Evolutionary conservation across 2,888 invertebrate species (phyloP), one percentile per base, ranked within the genome.

Genomic region (Tipula vernalis): DNA sequence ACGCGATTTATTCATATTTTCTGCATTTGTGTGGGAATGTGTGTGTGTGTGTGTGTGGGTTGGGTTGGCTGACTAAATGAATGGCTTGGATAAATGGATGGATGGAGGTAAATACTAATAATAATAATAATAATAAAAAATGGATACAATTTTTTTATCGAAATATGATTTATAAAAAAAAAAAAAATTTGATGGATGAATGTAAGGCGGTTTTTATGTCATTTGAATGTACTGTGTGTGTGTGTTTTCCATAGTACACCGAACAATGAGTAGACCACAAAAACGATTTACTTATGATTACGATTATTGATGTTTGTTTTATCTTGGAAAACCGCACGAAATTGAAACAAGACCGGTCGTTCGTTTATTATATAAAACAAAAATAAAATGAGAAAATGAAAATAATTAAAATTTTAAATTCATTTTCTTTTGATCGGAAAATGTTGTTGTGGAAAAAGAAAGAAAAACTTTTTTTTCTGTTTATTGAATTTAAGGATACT

Each of bases 401-500:
- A 71, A 71, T 71, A 71, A 71, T 71, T 71, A 71, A 71, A 71
- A 71, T 71, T 71, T 71, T 28, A 71, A 71, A 71, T 71, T 71
- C 28, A 71, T 71, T 71, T 71, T 71, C 71, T 71, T 71, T 71
- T 71, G 71, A 71, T 71, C 71, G 71, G 71, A 71, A 71, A 71
- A 71, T 28, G 71, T 71, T 71, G 71, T 28, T 71, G 71, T 28
- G 2, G 28, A 71, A 71, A 71, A 71, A 28, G 28, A 84, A 39
- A 39, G 39, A 15, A 84, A 84, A 84, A 39, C 39, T 84, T 39
- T 84, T 84, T 39, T 84, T 84, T 84, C 41, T 84, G 84, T 84
- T 84, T 84, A 41, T 84, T 84, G 41, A 84, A 84, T 84, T 84
- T 84, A 84, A 84, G 41, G 84, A 84, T 41, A 84, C 36, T 39